Base-by-base conservation (phyloP, 2,113 vertebrate genomes). In the Megaleporinus macrocephalus region DNA sequence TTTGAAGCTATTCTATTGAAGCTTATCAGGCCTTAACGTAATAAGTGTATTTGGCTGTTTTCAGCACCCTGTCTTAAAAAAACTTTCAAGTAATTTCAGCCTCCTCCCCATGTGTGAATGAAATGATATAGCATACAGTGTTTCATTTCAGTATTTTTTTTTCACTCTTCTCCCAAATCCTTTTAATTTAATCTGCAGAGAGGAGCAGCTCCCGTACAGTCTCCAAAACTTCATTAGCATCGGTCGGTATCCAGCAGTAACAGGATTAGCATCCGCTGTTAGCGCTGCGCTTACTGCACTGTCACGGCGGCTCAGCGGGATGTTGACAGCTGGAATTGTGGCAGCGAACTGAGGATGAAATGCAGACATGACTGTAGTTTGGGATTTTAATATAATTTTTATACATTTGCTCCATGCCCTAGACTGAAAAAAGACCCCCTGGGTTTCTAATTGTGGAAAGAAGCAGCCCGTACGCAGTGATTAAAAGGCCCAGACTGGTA, bases 171-270 rank as follows among this genome's bases (percentile, higher is more conserved):
- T 55, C 36, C 49, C 74, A 66, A 80, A 69, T 76, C 27, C 9
- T 63, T 71, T 79, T 79, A 30, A 79, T 68, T 69, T 62, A 82
- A 84, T 84, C 70, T 66, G 72, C 61, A 22, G 26, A 65, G 24
- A 82, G 27, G 68, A 79, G 62, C 24, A 18, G 33, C 36, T 51
- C 5, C 51, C 81, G 53, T 0, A 68, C 73, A 57, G 49, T 65
- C 26, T 69, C 47, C 65, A 82, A 86, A 61, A 84, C 72, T 68
- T 51, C 53, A 82, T 84, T 84, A 84, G 83, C 76, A 84, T 83
- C 33, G 76, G 83, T 69, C 78, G 57, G 65, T 66, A 29, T 82
- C 47, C 73, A 27, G 10, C 13, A 53, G 51, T 87, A 84, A 84
- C 77, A 76, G 59, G 80, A 87, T 85, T 87, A 84, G 24, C 51